Conservation (phyloP, 2,797 vertebrate species). For the Enteromius treurensis region DNA sequence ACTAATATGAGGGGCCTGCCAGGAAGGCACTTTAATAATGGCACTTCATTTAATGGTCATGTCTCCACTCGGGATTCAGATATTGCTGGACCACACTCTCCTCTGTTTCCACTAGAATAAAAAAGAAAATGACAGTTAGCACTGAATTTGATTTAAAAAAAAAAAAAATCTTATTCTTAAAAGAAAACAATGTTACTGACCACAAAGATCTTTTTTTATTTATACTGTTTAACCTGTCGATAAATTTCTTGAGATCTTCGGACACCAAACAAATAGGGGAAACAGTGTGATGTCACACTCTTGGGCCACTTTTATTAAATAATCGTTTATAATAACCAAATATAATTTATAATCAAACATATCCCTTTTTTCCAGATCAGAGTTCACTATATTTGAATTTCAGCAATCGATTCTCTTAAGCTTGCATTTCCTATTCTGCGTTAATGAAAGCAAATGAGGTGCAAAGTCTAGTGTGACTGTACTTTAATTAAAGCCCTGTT, state of each 20-base stretch:
- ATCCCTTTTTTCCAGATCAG: background rate
- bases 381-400: background rate
- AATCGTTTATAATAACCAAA: background rate
- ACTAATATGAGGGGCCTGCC: background rate
- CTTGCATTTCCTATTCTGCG: background rate
- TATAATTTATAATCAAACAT: background rate
- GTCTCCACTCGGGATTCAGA: slow-evolving; percentile 57
- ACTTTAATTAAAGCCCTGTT: background rate
- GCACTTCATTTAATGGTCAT: slow-evolving; percentile 52
- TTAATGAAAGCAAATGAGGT: background rate
- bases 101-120: slow-evolving; percentile 51
- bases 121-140: slow-evolving; percentile 43
- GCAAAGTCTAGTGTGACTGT: background rate
- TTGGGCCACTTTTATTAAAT: background rate
- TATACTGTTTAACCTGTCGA: background rate
- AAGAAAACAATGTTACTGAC: background rate
- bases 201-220: background rate
- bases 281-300: background rate
- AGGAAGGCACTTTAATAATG: background rate
- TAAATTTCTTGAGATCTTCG: background rate
- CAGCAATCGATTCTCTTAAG: background rate
- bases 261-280: background rate
- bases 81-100: slow-evolving; percentile 59
- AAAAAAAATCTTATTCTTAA: background rate
- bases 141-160: background rate